Base-by-base conservation (phyloP, 2,113 vertebrate genomes). In the Tiliqua scincoides region DNA sequence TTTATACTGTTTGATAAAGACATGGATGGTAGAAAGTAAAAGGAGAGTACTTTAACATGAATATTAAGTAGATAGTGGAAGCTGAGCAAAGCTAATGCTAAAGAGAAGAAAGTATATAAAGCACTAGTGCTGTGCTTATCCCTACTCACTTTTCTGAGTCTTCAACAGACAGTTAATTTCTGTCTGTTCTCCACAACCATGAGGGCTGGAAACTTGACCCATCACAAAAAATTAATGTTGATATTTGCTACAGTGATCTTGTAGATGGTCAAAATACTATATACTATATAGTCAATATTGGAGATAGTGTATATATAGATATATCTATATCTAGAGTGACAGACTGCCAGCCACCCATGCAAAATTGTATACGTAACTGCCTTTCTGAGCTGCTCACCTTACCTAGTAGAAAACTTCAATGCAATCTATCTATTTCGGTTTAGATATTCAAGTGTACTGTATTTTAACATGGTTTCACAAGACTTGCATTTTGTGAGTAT, bases 271-370 rank as follows among this genome's bases (percentile, higher is more conserved):
- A 71, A 61, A 85, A 57, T 32, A 84, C 27, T 1, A 27, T 15
- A 6, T 9, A n/a, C 57, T 43, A 37, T 37, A 71, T 48, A n/a
- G 14, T 48, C 59, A 48, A 4, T 52, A 62, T 18, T 48, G 57
- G 5, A 35, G 8, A 17, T 35, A 35, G 40, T 52, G 73, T 52
- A 61, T 85, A 73, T 20, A 85, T 87, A 37, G 89, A 61, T 79
- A 73, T 59, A 21, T 88, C n/a, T n/a, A n/a, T n/a, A n/a, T n/a
- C n/a, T 85, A 87, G 90, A 79, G 94, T 59, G 80, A 70, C 78
- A 88, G 86, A 84, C 14, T 6, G 17, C 40, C 3, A 4, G 17
- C 54, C 17, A n/a, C n/a, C n/a, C n/a, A 0, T n/a, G n/a, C 25
- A 65, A n/a, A 14, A n/a, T 89, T 15, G 54, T 57, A 32, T 62